A percentile compares a stretch with the other conserved stretches of the same genome.
Evolutionary conservation across 2,113 vertebrate species (phyloP).

Genomic region (pig (Sus scrofa)): DNA sequence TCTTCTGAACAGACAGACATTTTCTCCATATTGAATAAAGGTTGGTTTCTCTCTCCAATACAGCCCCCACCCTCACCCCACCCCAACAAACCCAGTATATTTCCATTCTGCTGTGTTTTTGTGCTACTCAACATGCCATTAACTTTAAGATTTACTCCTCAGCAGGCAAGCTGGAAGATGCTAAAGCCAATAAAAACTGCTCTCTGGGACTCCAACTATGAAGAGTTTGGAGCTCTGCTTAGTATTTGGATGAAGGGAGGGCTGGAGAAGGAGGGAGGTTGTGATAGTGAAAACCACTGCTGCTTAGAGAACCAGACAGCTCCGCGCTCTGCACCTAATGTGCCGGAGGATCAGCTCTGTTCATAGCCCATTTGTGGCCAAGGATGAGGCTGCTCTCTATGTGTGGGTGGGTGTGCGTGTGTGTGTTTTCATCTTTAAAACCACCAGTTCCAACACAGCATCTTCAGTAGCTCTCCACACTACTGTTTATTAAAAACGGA

Average conservation of each 20-base stretch:
- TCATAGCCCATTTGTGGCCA: slow-evolving; percentile 81
- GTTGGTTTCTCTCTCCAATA: slow-evolving; percentile 67
- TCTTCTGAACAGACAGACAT: slow-evolving; percentile 70
- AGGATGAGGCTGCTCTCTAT: slow-evolving; percentile 71
- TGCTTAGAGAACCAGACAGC: slow-evolving; percentile 79
- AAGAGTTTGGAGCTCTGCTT: slow-evolving; percentile 78
- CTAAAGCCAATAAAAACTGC: slow-evolving; percentile 82
- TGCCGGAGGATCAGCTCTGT: slow-evolving; percentile 77
- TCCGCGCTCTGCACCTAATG: slow-evolving; percentile 74
- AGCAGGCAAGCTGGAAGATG: slow-evolving; percentile 83
- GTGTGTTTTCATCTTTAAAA: slow-evolving; percentile 80
- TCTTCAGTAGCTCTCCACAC: slow-evolving; percentile 69
- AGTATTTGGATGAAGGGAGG: slow-evolving; percentile 78
- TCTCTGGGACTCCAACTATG: slow-evolving; percentile 82
- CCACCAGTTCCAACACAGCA: slow-evolving; percentile 72
- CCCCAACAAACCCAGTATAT: slow-evolving; percentile 80
- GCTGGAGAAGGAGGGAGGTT: slow-evolving; percentile 70
- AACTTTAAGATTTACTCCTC: slow-evolving; percentile 90
- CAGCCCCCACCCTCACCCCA: slow-evolving; percentile 77
- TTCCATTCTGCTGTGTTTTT: slow-evolving; percentile 82
- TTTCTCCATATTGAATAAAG: slow-evolving; percentile 83
- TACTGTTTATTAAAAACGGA: slow-evolving; percentile 77
- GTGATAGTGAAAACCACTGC: slow-evolving; percentile 80
- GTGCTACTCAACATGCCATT: slow-evolving; percentile 85
- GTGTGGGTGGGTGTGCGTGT: slow-evolving; percentile 59